Evolutionary conservation across 2,797 vertebrate species (phyloP), one percentile per base, ranked within the genome.

Genomic region (Sebastiscus tertius): DNA sequence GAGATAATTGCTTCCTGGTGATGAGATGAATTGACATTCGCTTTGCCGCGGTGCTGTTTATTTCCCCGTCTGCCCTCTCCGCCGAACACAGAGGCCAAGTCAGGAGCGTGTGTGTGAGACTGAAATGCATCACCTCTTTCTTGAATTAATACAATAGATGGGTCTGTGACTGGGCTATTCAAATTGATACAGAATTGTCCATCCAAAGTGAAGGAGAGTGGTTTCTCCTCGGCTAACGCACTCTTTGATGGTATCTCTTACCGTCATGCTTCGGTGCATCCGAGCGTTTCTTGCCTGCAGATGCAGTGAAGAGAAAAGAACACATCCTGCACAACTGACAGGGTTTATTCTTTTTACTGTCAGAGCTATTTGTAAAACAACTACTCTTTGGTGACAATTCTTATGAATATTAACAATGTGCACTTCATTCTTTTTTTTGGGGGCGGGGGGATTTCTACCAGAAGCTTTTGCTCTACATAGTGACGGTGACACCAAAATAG

Each of bases 271-370:
- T 82, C 89, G 67, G 70, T 89, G 90, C 85, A 22, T 84, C 67
- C 36, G 84, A 89, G 87, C 52, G 58, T 84, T 71, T 87, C 73
- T 85, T 84, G 86, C 87, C 86, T 93, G 75, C 52, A 79, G 91
- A 90, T 11, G 79, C 90, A 91, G 76, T 85, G 86, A 79, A 88
- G 90, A 81, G 86, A 89, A 86, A 88, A 92, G 87, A 92, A 89
- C 82, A 88, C 83, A 82, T 92, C 89, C 87, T 82, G 86, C 87
- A 84, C 76, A 90, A 83, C 84, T 89, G 90, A 90, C 89, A 89
- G 82, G 77, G 68, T 85, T 87, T 83, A 78, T 89, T 92, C 89
- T 86, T 90, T 84, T 83, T 79, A 86, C 86, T 82, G 84, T 87
- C 84, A 74, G 27, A 75, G 77, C 54, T 89, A 66, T 90, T 89